Evolutionary conservation across 2,113 vertebrate species (phyloP).

Genomic region (Pterophyllum scalare): DNA sequence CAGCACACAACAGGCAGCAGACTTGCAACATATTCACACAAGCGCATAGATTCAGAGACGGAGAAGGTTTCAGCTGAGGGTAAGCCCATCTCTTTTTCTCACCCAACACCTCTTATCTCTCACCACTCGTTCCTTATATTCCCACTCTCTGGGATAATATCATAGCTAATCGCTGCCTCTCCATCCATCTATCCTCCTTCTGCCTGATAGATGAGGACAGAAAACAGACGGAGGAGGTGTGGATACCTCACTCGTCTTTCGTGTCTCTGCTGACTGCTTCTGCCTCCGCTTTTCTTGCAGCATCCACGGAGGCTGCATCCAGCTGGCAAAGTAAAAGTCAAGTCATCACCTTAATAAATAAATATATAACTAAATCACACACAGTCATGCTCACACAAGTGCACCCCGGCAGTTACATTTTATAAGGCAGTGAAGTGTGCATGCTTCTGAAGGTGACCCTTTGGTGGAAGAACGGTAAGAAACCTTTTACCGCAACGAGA

Average conservation of each 20-base stretch:
- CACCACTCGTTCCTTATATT: constrained; percentile 33
- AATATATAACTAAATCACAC: constrained; percentile 34
- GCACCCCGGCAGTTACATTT: constrained; percentile 51
- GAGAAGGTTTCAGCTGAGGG: constrained; percentile 43
- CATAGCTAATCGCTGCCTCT: constrained; percentile 52
- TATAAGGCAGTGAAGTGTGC: constrained; percentile 54
- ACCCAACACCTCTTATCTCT: constrained; percentile 55
- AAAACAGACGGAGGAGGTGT: constrained; percentile 31
- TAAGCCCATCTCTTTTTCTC: constrained; percentile 52
- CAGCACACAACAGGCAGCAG: background rate
- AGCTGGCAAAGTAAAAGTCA: constrained; percentile 33
- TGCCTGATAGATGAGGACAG: constrained; percentile 13
- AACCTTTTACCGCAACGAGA: constrained; percentile 70
- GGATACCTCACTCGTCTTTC: constrained; percentile 14
- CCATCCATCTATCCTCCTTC: constrained; percentile 43
- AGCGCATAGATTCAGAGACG: constrained; percentile 15
- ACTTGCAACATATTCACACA: constrained; percentile 15
- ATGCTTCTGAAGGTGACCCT: constrained; percentile 68
- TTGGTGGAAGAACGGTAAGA: constrained; percentile 21
- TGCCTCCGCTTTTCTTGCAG: background rate
- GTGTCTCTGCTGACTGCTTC: constrained; percentile 7
- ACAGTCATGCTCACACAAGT: constrained; percentile 9
- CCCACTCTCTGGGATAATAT: constrained; percentile 49
- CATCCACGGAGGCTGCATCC: constrained; percentile 10
- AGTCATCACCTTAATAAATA: constrained; percentile 20